Evolutionary conservation across 2,888 invertebrate genomes (phyloP).

Genomic region (Euproctis similis): DNA sequence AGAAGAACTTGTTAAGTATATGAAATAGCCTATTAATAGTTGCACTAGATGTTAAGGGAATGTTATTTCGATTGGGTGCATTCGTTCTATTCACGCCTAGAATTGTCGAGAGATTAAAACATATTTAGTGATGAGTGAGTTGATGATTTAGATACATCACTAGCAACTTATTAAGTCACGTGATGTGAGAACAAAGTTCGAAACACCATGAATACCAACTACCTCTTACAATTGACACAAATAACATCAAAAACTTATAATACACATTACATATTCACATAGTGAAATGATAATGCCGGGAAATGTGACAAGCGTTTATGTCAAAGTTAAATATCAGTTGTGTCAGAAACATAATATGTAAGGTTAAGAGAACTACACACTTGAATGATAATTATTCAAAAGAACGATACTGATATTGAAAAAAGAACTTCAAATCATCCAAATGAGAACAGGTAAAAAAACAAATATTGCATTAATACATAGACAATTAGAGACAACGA

Average conservation of each 20-base stretch:
- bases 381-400: too few relatives aligned
- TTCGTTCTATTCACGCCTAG: slow-evolving; percentile 15
- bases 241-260: too few relatives aligned
- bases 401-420: too few relatives aligned
- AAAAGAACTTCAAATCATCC: slow-evolving; percentile 4
- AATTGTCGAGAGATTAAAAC: slow-evolving; percentile 2
- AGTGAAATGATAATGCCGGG: too few relatives aligned
- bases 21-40: slow-evolving; percentile 50
- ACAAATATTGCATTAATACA: slow-evolving; percentile 20
- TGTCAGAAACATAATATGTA: too few relatives aligned
- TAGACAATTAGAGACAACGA: slow-evolving; percentile 69
- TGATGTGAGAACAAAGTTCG: slow-evolving; percentile 3
- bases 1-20: slow-evolving; percentile 51
- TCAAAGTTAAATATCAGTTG: too few relatives aligned
- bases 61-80: slow-evolving; percentile 15
- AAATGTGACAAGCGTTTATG: too few relatives aligned
- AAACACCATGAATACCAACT: too few relatives aligned
- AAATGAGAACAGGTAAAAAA: slow-evolving; percentile 12
- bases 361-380: too few relatives aligned
- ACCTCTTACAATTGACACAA: too few relatives aligned
- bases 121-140: slow-evolving; percentile 7
- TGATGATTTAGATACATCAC: slow-evolving; percentile 27
- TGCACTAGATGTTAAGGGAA: slow-evolving; percentile 43
- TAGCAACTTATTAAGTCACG: slow-evolving; percentile 8
- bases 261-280: too few relatives aligned